Percentiles rank a stretch among this genome's conserved stretches.
These are phyloP conservation scores for Ctenodactylus gundi DNA, from an alignment of 2,113 vertebrate genomes.

Conservation along the genomic window DNA sequence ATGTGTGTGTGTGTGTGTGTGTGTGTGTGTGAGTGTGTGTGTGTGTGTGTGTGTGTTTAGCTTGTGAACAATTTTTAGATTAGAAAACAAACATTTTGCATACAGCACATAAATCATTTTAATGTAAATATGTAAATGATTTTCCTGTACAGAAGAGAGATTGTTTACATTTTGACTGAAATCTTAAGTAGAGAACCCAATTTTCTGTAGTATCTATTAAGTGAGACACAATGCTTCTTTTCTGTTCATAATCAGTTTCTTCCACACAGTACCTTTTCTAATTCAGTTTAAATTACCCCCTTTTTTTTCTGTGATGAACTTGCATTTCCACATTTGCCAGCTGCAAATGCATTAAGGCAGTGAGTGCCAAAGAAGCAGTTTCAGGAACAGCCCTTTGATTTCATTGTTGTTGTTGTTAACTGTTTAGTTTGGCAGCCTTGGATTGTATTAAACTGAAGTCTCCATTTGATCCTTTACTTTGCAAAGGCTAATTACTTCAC, in stretches of 20 bases:
- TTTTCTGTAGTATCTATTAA: conserved; percentile 62
- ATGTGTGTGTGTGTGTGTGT: too few relatives aligned
- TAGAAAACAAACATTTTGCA: conserved; percentile 62
- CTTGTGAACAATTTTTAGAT: conserved; percentile 17
- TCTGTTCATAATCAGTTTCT: conserved; percentile 44
- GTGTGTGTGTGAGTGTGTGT: too few relatives aligned
- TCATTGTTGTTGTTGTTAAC: conserved; percentile 63
- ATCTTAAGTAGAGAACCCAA: conserved; percentile 19
- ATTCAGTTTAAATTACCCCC: conserved; percentile 57
- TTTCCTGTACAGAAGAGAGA: conserved; percentile 43
- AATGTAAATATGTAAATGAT: conserved; percentile 54
- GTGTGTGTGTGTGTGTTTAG: conserved; percentile 44
- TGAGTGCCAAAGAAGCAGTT: conserved; percentile 58
- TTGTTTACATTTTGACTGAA: conserved; percentile 65
- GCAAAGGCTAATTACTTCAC: neutral
- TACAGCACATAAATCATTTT: conserved; percentile 10
- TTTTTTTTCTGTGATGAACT: conserved; percentile 56
- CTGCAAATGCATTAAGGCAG: conserved; percentile 52
- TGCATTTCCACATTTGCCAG: conserved; percentile 56
- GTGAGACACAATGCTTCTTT: conserved; percentile 48
- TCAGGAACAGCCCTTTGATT: conserved; percentile 52
- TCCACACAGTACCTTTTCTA: conserved; percentile 33
- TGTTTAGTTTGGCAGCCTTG: conserved; percentile 54
- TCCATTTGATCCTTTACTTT: neutral
- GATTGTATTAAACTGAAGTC: conserved; percentile 36